Percentiles rank a stretch among this genome's conserved stretches.
phyloP scores from a whole-genome alignment of 2,797 vertebrate genomes.

The Amphiprion clarkii region DNA sequence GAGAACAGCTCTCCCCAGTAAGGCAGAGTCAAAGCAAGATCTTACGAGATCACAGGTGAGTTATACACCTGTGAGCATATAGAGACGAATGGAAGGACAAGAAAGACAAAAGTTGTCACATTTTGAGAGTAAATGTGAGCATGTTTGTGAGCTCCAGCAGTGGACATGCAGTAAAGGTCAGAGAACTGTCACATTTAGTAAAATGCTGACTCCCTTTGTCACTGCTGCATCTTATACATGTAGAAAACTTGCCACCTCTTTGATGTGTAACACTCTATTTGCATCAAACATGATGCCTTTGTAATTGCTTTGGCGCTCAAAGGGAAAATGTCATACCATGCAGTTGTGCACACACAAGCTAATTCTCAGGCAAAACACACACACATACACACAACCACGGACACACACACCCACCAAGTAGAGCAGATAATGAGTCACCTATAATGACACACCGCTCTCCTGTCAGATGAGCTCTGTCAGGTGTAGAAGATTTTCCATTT shows the following conservation, averaged over 20 bases:
- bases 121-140: slow-evolving; percentile 17
- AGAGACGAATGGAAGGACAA: slow-evolving; percentile 24
- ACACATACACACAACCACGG: slow-evolving; percentile 3
- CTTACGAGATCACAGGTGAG: slow-evolving; percentile 29
- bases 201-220: slow-evolving; percentile 26
- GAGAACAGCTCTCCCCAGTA: slow-evolving; percentile 22
- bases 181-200: slow-evolving; percentile 41
- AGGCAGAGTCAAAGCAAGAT: slow-evolving; percentile 23
- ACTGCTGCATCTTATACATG: slow-evolving; percentile 29
- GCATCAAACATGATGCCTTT: slow-evolving; percentile 28
- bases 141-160: slow-evolving; percentile 26
- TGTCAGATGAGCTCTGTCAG: slow-evolving; percentile 74
- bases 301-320: slow-evolving; percentile 46
- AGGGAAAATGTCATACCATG: slow-evolving; percentile 58
- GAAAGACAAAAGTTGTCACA: slow-evolving; percentile 32
- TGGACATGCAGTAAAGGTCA: slow-evolving; percentile 38
- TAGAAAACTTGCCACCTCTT: slow-evolving; percentile 20
- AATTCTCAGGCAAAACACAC: slow-evolving; percentile 32
- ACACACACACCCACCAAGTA: slow-evolving; percentile 32
- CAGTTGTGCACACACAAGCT: slow-evolving; percentile 25
- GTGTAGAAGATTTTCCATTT: slow-evolving; percentile 67
- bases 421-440: slow-evolving; percentile 71
- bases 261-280: slow-evolving; percentile 33
- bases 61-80: slow-evolving; percentile 9
- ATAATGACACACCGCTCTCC: slow-evolving; percentile 69